Evolutionary conservation across 2,797 vertebrate genomes (phyloP), one percentile per base, ranked within the genome.

Genomic region (Heliangelus exortis): DNA sequence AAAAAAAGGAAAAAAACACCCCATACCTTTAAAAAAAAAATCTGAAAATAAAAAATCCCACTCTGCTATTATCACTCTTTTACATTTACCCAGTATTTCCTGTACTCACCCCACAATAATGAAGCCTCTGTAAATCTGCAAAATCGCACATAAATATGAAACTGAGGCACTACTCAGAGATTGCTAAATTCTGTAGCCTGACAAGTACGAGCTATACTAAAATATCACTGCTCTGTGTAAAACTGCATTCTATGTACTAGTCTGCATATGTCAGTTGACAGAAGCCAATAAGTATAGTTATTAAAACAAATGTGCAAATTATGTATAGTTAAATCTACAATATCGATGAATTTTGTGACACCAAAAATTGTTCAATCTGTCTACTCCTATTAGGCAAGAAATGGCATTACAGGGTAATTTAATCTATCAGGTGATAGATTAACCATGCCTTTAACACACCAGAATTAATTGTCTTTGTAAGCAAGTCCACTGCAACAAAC

Each of bases 301-400:
- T 89, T 93, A 92, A 74, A 88, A 86, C 19, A 90, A 74, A 45
- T 63, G 54, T 39, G 34, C 45, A 84, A 79, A 87, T 86, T 84
- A 61, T 62, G 26, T 57, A 69, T 62, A 39, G 57, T 68, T 91
- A 88, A 90, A 63, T 77, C 53, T 54, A 62, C 41, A 11, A 31
- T 45, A n/a, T 22, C 77, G 62, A 34, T 61, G 71, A 84, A 74
- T 91, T 91, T 73, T 82, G n/a, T 87, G 78, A 71, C 71, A 82
- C 33, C 29, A 84, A 79, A 84, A 92, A 58, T 81, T 36, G 61
- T 76, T 65, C 86, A 80, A 65, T 90, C 59, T 53, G 28, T 80
- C 71, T 80, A 21, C 71, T 82, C 90, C 34, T 69, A 29, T 41
- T 67, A 84, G 73, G 72, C 61, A 92, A 91, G 77, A 84, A 84